Base-by-base conservation (phyloP, 2,113 vertebrate genomes). In the Lepidothrix coronata region DNA sequence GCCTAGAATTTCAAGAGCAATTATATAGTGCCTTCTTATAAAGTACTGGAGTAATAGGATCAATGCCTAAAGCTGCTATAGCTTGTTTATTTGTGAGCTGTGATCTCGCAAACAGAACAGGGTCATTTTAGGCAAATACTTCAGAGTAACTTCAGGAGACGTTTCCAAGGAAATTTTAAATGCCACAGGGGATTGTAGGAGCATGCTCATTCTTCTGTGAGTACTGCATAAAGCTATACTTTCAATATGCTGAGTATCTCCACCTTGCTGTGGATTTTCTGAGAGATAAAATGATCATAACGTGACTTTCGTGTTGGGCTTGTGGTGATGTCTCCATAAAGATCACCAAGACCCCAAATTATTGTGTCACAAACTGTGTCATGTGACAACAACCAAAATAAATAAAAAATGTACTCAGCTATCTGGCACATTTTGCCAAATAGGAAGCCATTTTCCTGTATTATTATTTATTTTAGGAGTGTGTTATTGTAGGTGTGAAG, bases 61-160 rank as follows among this genome's bases (percentile, higher is more conserved):
- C 78, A 90, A 43, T 59, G 85, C 75, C 59, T 73, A 79, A 90
- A 96, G 81, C 91, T 83, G 51, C 67, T 90, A 3, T 14, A 88
- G 62, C 78, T 85, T 89, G 59, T 91, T 96, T 89, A 73, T 85
- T 88, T 91, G 81, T 85, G 89, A 97, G 87, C 81, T 72, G 52
- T 33, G 74, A 94, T 89, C 87, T 94, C 3, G 2, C 77, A 89
- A 89, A 87, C 41, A 37, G 28, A 89, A 31, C 44, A 23, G 80
- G 84, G 76, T 95, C 73, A 61, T 74, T 57, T 75, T 67, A 92
- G 94, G 83, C 73, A 94, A 96, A 87, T 24, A 74, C 43, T 85
- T 77, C 80, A 72, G 52, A 84, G 54, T 81, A 89, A 93, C 77
- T 81, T 81, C 77, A 81, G 73, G 73, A 94, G 71, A 76, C 17